phyloP scores from a whole-genome alignment of 2,888 invertebrate species.

The Sicus ferrugineus region DNA sequence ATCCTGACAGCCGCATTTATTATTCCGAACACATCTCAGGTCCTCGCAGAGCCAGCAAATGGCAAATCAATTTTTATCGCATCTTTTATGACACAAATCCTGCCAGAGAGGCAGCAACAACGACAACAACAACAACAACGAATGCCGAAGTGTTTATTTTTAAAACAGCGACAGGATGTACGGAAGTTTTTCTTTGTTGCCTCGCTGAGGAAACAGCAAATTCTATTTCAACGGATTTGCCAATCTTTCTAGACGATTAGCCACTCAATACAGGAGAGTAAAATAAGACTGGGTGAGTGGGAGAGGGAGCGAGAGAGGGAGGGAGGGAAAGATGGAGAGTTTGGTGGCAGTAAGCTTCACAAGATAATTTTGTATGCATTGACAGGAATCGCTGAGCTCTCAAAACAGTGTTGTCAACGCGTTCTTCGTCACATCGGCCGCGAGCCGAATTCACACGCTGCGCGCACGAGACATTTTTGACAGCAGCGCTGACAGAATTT shows the following conservation, averaged over 20 bases:
- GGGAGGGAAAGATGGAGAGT: too few species aligned
- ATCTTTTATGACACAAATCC: neutral
- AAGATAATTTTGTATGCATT: too few species aligned
- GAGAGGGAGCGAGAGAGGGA: neutral
- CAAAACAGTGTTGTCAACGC: too few species aligned
- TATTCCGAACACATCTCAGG: constrained; percentile 25
- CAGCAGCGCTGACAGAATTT: constrained; percentile 1
- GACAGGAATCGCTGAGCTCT: too few species aligned
- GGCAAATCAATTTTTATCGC: constrained; percentile 35
- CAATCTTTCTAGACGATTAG: constrained; percentile 36
- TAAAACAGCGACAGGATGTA: too few species aligned
- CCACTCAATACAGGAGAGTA: neutral
- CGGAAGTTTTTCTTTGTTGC: neutral
- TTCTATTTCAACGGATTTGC: constrained; percentile 32
- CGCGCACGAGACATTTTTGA: constrained; percentile 23
- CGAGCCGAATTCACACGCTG: constrained; percentile 1
- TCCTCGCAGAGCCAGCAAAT: constrained; percentile 22
- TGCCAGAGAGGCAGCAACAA: neutral
- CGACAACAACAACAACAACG: neutral
- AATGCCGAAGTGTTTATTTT: too few species aligned
- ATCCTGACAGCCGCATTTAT: constrained; percentile 22
- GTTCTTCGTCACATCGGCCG: too few species aligned
- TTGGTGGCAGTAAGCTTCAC: too few species aligned
- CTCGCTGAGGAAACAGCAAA: constrained; percentile 13
- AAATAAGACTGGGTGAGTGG: too few species aligned